phyloP scores from a whole-genome alignment of 1,140 invertebrate genomes.

The Euwallacea fornicatus region DNA sequence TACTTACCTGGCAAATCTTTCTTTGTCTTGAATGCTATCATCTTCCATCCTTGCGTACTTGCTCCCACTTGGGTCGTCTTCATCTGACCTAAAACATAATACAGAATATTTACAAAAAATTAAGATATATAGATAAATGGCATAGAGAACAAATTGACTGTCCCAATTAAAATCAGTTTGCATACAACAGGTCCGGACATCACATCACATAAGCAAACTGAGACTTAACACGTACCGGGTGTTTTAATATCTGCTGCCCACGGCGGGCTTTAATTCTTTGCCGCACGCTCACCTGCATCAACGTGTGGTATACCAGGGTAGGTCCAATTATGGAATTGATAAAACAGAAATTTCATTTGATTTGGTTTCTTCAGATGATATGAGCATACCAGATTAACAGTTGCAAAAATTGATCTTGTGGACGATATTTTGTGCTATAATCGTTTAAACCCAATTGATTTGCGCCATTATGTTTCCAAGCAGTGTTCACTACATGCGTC shows the following conservation, averaged over 20 bases:
- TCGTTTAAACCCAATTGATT: too few species aligned
- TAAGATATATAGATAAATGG: neutral
- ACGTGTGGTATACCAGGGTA: neutral
- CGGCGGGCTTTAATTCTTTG: constrained; percentile 14
- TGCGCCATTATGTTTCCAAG: too few species aligned
- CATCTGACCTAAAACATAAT: constrained; percentile 68
- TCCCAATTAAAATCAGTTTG: constrained; percentile 17
- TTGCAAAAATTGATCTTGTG: too few species aligned
- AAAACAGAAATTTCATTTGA: neutral
- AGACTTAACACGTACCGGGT: constrained; percentile 18
- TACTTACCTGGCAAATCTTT: constrained; percentile 86
- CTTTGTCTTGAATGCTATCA: constrained; percentile 92
- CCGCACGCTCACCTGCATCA: constrained; percentile 16
- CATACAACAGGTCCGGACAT: constrained; percentile 10
- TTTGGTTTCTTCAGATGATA: too few species aligned
- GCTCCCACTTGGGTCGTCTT: constrained; percentile 77
- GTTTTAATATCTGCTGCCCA: constrained; percentile 22
- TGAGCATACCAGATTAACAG: too few species aligned
- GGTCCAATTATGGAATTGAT: neutral
- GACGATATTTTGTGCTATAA: too few species aligned
- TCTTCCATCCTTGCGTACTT: constrained; percentile 89
- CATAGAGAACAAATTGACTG: constrained; percentile 1
- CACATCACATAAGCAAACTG: constrained; percentile 8
- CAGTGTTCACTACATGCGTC: too few species aligned
- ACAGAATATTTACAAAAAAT: neutral